A percentile compares a stretch with the other conserved stretches of the same genome.
Evolutionary conservation across 2,113 vertebrate genomes (phyloP).

Genomic region (Oncorhynchus clarkii): DNA sequence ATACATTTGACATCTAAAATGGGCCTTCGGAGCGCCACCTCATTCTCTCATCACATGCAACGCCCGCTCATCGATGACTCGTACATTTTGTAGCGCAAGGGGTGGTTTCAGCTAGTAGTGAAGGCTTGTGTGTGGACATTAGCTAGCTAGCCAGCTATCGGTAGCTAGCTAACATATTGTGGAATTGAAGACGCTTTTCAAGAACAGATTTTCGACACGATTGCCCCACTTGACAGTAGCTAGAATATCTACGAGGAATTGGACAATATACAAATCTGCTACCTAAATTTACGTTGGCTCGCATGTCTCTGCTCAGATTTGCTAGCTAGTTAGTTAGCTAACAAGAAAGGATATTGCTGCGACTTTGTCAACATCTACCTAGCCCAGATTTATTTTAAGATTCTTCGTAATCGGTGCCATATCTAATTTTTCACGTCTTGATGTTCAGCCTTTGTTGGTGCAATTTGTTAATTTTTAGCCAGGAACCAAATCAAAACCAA

Average conservation of each 20-base stretch:
- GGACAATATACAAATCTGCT: not conserved
- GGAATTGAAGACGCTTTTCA: not conserved
- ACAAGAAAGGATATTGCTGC: not conserved
- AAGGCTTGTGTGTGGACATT: too few species aligned
- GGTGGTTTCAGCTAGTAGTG: not conserved
- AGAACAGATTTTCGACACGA: conserved; percentile 1
- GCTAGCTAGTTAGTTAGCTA: not conserved
- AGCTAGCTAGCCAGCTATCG: not conserved
- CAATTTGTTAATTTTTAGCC: too few species aligned
- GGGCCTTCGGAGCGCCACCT: conserved; percentile 44
- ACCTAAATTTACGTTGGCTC: not conserved
- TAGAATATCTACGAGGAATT: not conserved
- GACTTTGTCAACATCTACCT: too few species aligned
- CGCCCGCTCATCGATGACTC: conserved; percentile 55
- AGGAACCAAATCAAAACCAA: too few species aligned
- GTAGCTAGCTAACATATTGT: conserved; percentile 1
- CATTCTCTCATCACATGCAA: conserved; percentile 52
- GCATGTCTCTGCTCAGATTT: not conserved
- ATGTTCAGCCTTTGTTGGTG: too few species aligned
- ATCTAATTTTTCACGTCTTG: too few species aligned
- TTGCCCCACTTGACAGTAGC: not conserved
- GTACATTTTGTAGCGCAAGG: conserved; percentile 57
- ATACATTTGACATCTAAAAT: conserved; percentile 51
- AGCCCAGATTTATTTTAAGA: too few species aligned
- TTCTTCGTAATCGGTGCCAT: too few species aligned